Conservation (phyloP, 1,140 invertebrate species). For the Andricus grossulariae region DNA sequence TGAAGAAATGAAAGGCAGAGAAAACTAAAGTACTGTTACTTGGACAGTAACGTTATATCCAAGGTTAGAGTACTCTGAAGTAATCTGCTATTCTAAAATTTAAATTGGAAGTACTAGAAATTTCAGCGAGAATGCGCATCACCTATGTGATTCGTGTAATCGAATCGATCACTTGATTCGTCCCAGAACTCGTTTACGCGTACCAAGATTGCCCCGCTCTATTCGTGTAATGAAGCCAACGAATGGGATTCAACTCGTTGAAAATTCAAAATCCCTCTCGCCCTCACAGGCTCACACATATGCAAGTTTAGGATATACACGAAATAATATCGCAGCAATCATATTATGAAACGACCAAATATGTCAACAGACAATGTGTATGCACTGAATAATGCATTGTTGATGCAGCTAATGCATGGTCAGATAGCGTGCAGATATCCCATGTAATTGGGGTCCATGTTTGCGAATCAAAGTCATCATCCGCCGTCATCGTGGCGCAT, state of each 20-base stretch:
- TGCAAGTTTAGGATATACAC: slow-evolving; percentile 46
- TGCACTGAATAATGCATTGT: slow-evolving; percentile 76
- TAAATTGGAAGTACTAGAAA: neutral
- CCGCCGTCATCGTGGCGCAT: slow-evolving; percentile 63
- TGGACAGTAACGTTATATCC: neutral
- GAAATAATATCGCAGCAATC: slow-evolving; percentile 72
- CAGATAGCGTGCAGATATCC: slow-evolving; percentile 67
- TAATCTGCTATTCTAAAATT: slow-evolving; percentile 3
- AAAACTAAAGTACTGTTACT: neutral
- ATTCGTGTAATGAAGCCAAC: neutral
- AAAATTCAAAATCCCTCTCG: slow-evolving; percentile 54
- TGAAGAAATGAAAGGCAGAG: neutral
- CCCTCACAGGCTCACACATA: slow-evolving; percentile 26
- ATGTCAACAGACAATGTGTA: slow-evolving; percentile 69
- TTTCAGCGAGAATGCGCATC: neutral
- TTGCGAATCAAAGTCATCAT: slow-evolving; percentile 76
- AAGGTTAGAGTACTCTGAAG: neutral
- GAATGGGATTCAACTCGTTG: slow-evolving; percentile 35
- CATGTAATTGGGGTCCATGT: slow-evolving; percentile 74
- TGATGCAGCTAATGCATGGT: slow-evolving; percentile 76
- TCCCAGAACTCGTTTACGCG: neutral
- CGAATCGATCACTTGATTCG: slow-evolving; percentile 4
- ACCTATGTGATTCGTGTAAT: neutral
- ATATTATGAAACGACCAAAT: slow-evolving; percentile 73
- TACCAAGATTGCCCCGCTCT: neutral